Percentiles rank a stretch among this genome's conserved stretches.
phyloP scores from a whole-genome alignment of 2,797 vertebrate genomes.

The Gadopsis marmoratus region DNA sequence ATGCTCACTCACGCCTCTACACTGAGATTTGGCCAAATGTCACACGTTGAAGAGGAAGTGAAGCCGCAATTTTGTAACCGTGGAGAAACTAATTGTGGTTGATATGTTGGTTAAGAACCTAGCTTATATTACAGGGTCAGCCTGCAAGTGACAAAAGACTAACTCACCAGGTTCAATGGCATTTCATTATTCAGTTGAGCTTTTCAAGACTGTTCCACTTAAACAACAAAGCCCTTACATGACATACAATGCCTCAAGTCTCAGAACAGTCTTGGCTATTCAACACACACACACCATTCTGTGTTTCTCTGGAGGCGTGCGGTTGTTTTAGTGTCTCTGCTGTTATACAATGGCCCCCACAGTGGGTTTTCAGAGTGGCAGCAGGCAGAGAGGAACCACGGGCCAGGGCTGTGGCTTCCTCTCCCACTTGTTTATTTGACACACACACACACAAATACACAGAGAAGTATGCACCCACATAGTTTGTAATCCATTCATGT shows the following conservation, averaged over 20 bases:
- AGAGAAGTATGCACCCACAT: conserved; percentile 14
- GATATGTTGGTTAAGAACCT: not conserved
- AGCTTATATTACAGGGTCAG: not conserved
- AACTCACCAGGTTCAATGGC: conserved; percentile 9
- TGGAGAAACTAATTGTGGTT: conserved; percentile 49
- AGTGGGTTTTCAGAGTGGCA: conserved; percentile 53
- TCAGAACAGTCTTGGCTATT: conserved; percentile 57
- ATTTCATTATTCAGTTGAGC: conserved; percentile 38
- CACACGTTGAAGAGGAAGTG: conserved; percentile 45
- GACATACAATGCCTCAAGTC: conserved; percentile 58
- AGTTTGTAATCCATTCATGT: conserved; percentile 49
- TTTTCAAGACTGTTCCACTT: conserved; percentile 61
- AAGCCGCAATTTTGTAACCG: conserved; percentile 28
- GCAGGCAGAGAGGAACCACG: conserved; percentile 57
- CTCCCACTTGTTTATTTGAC: conserved; percentile 57
- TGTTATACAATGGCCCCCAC: conserved; percentile 75
- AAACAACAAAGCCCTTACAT: conserved; percentile 62
- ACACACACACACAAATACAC: conserved; percentile 27
- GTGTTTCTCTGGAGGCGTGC: conserved; percentile 74
- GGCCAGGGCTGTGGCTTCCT: conserved; percentile 71
- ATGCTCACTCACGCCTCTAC: not conserved
- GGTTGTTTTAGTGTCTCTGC: conserved; percentile 74
- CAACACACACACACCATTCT: conserved; percentile 50
- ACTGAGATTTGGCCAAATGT: conserved; percentile 5
- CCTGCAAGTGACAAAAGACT: not conserved